phyloP scores from a whole-genome alignment of 2,113 vertebrate species.

The Lonchura striata region DNA sequence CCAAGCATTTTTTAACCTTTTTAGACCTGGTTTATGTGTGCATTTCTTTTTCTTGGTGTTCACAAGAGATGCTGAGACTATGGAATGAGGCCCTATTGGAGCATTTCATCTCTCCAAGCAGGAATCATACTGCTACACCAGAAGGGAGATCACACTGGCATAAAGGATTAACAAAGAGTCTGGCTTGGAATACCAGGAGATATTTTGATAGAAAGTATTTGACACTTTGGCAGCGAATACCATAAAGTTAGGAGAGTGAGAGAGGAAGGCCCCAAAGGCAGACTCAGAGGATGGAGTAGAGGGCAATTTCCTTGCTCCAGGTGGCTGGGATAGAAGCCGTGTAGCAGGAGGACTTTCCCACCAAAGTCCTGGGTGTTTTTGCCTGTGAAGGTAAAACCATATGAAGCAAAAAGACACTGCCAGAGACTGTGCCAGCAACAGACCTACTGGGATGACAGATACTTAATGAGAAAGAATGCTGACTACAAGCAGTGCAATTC shows the following conservation, averaged over 20 bases:
- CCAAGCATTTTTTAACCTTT: background rate
- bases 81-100: background rate
- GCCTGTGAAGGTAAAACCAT: background rate
- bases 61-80: background rate
- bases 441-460: background rate
- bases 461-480: background rate
- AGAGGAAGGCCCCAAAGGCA: background rate
- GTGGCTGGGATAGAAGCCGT: background rate
- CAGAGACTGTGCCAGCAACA: background rate
- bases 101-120: background rate
- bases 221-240: background rate
- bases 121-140: background rate
- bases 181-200: background rate
- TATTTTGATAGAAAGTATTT: background rate
- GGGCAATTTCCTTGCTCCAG: background rate
- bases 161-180: background rate
- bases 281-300: background rate
- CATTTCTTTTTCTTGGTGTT: background rate
- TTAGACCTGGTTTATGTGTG: background rate
- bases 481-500: background rate
- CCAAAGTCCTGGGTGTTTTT: background rate
- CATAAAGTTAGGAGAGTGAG: background rate
- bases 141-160: background rate
- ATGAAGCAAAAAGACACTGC: background rate
- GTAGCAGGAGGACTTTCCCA: background rate